These are phyloP conservation scores for Drosophila melanosoma DNA, from an alignment of 2,888 invertebrate genomes.

Conservation along the genomic window DNA sequence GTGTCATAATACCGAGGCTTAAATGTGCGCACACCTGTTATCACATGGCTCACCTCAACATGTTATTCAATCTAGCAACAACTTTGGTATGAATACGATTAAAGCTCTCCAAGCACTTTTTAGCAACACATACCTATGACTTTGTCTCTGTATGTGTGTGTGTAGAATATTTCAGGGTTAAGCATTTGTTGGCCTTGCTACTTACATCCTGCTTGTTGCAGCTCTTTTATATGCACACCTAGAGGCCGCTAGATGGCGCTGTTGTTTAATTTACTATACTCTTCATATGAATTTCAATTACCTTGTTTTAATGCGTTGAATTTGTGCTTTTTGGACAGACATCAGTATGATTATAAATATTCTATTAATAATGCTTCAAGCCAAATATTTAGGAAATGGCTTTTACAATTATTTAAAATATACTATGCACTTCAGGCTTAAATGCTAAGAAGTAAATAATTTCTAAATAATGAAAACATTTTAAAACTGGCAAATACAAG, in stretches of 20 bases:
- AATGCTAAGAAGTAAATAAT: neutral
- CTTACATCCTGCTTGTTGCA: neutral
- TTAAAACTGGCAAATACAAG: neutral
- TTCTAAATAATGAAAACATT: neutral
- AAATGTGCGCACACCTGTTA: constrained; percentile 71
- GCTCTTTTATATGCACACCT: neutral
- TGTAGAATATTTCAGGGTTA: constrained; percentile 49
- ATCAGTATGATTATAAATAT: neutral
- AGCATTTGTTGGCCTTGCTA: constrained; percentile 33
- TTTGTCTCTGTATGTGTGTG: neutral
- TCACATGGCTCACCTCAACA: constrained; percentile 63
- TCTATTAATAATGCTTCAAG: neutral
- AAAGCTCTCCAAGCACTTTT: constrained; percentile 32
- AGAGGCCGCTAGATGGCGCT: constrained; percentile 45
- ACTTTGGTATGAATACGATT: constrained; percentile 39
- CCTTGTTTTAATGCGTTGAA: neutral
- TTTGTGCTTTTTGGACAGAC: neutral
- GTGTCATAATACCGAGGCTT: constrained; percentile 55
- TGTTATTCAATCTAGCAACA: constrained; percentile 43
- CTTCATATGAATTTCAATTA: neutral
- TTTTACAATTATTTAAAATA: neutral
- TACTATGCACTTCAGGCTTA: neutral
- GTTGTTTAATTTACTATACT: too few species aligned
- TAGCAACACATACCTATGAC: neutral
- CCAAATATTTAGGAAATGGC: neutral